Base-by-base conservation (phyloP, 2,797 vertebrate species). In the Telmatherina bonti region DNA sequence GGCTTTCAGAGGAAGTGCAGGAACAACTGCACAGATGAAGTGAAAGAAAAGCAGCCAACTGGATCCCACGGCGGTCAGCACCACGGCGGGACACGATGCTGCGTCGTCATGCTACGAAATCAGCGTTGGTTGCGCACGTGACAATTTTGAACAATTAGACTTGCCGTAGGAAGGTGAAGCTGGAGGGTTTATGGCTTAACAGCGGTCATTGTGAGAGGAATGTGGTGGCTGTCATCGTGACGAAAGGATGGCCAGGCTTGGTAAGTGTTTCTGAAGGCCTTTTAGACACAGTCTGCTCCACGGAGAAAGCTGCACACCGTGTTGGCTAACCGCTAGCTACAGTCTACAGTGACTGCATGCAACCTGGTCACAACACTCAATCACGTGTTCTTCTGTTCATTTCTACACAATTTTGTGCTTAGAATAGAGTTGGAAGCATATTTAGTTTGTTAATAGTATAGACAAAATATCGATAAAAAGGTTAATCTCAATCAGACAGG, bases 81-180 rank as follows among this genome's bases (percentile, higher is more conserved):
- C n/a, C n/a, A n/a, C n/a, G n/a, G n/a, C n/a, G n/a, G n/a, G n/a
- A n/a, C n/a, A n/a, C n/a, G n/a, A 41, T 41, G 38, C 15, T 18
- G 38, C 38, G 38, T 41, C 13, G 38, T 12, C 22, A 26, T 11
- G 22, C 10, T 13, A 9, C 13, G 49, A 12, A 24, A 16, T 5
- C 11, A 9, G 22, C 7, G 7, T 18, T 29, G 18, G 49, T 64
- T 22, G 18, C 18, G n/a, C 41, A 7, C 10, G 24, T 12, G 58
- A 51, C n/a, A 5, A 13, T 31, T 88, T 87, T 89, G 86, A 58
- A 1, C 84, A 0, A 0, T 27, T 62, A 22, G 78, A 33, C 66
- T 81, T 64, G 1, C 89, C 88, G 89, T 91, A 89, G 78, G 0
- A 8, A 12, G 2, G 1, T 26, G 20, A 18, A 31, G n/a, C 59